phyloP scores from a whole-genome alignment of 2,888 invertebrate species.

The Stomorhina lunata region DNA sequence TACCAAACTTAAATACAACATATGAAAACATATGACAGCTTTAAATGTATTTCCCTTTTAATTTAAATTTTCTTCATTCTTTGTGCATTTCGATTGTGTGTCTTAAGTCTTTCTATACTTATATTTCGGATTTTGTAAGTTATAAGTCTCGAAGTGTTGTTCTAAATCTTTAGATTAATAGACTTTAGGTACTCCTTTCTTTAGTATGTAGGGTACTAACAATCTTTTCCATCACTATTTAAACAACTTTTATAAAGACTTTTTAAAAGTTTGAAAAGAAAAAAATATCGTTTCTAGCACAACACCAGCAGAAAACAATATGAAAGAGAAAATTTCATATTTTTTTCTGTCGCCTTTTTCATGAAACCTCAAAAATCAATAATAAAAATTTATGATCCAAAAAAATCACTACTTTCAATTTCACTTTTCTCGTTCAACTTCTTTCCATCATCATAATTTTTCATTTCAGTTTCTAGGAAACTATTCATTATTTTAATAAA shows the following conservation, averaged over 20 bases:
- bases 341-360: not conserved
- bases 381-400: constrained; percentile 50
- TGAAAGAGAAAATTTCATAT: constrained; percentile 17
- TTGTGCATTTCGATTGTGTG: too few relatives aligned
- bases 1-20: too few relatives aligned
- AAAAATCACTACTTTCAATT: constrained; percentile 59
- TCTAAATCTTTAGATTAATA: too few relatives aligned
- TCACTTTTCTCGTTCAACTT: constrained; percentile 30
- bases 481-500: constrained; percentile 54
- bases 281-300: constrained; percentile 8
- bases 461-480: constrained; percentile 28
- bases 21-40: too few relatives aligned
- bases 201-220: constrained; percentile 2
- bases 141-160: too few relatives aligned
- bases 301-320: constrained; percentile 28
- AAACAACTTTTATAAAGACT: not conserved
- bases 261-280: constrained; percentile 15
- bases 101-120: too few relatives aligned
- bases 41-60: too few relatives aligned
- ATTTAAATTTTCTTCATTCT: too few relatives aligned
- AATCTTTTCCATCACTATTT: constrained; percentile 37
- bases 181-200: not conserved
- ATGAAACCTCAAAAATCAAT: constrained; percentile 24
- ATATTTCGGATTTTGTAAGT: too few relatives aligned
- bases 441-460: constrained; percentile 44